Evolutionary conservation across 2,888 invertebrate species (phyloP), one percentile per base, ranked within the genome.

Genomic region (Drosophila robusta): DNA sequence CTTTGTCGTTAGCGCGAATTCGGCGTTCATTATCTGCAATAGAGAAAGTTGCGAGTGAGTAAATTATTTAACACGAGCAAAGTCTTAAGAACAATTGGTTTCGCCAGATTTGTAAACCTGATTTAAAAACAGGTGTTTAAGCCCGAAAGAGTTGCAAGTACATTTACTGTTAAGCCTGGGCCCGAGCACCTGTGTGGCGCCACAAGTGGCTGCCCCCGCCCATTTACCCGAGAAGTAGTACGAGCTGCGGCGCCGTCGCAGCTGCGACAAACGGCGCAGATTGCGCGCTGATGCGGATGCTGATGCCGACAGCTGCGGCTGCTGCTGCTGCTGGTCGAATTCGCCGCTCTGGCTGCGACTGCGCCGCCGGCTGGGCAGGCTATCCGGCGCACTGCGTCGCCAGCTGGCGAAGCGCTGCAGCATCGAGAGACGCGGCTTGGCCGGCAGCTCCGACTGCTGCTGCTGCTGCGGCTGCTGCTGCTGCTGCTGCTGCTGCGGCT

Each of bases 1-100:
- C 96, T 93, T 97, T 95, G 94, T 99, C 97, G 93, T 99, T 99
- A 91, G 98, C 98, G 94, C 96, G 96, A 92, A 99, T 98, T 94
- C 96, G 95, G 93, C 99, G 95, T 95, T 98, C 98, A 93, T 97
- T 96, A 94, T 98, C 99, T 99, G 95, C 54, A 93, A 91, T 91
- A 80, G 12, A 45, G 1, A 9, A 29, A 18, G 12, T 34, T 34
- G 34, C 12, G 12, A 12, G 34, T 34, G 11, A 34, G 12, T 34
- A 4, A 34, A 12, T 34, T 29, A 9, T 29, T 29, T 9, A 9
- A 29, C 29, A 29, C 9, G 29, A 9, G 29, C 22, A 22, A 18
- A 18, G 18, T 18, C 18, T 18, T 18, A 18, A 18, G 18, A 18
- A 18, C 18, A 18, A 18, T 2, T 18, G 18, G 18, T 18, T 22